phyloP scores from a whole-genome alignment of 2,888 invertebrate species.

The Bombyx huttoni region DNA sequence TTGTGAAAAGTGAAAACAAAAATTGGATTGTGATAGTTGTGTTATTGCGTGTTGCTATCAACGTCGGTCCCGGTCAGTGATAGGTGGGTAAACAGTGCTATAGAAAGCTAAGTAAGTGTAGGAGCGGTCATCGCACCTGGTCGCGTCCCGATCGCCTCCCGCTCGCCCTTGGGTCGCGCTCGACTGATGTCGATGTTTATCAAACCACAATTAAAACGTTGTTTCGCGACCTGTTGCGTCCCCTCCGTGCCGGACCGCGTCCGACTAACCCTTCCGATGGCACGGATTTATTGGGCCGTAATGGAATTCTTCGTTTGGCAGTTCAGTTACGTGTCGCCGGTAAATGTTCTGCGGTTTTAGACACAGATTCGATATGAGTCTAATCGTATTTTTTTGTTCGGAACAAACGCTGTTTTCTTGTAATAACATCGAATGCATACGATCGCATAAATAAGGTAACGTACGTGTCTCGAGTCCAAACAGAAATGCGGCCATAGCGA shows the following conservation, averaged over 20 bases:
- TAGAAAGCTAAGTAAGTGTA: constrained; percentile 45
- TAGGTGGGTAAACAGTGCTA: neutral
- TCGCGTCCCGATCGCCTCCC: constrained; percentile 19
- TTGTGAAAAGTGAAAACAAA: too few species aligned
- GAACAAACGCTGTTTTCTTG: too few species aligned
- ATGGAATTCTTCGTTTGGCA: constrained; percentile 3
- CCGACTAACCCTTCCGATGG: constrained; percentile 25
- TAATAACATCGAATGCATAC: too few species aligned
- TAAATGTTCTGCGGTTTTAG: neutral
- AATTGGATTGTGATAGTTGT: too few species aligned
- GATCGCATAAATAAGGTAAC: neutral
- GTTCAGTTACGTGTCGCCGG: neutral
- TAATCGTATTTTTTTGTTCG: too few species aligned
- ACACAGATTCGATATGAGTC: too few species aligned
- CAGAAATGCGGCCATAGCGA: neutral
- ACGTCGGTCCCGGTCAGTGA: too few species aligned
- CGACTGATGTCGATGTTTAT: constrained; percentile 62
- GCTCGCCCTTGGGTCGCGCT: constrained; percentile 49
- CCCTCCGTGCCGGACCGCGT: constrained; percentile 27
- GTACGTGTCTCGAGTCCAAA: neutral
- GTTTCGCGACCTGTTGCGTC: constrained; percentile 69
- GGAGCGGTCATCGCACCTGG: constrained; percentile 56
- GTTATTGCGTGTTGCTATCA: too few species aligned
- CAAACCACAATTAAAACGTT: constrained; percentile 63
- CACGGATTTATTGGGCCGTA: constrained; percentile 24